Evolutionary conservation across 2,888 invertebrate genomes (phyloP).

Genomic region (Drosophila colorata): DNA sequence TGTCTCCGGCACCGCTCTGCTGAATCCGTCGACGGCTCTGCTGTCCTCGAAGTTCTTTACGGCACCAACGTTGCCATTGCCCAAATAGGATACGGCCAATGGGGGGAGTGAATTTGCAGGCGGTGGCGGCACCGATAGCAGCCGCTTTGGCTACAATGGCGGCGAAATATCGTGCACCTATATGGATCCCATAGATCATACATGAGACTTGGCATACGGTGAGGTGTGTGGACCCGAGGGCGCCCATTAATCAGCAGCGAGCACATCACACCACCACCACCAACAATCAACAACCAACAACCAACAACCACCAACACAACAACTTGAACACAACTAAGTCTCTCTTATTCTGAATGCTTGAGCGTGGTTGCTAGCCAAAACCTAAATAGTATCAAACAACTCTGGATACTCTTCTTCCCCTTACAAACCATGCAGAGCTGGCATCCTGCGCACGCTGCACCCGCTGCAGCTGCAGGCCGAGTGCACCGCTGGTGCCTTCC

Average conservation of each 20-base stretch:
- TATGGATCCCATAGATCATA: constrained; percentile 83
- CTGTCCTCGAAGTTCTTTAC: constrained; percentile 85
- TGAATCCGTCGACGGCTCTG: constrained; percentile 84
- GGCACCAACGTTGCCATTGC: constrained; percentile 84
- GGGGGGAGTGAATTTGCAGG: constrained; percentile 78
- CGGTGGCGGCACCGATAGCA: constrained; percentile 48
- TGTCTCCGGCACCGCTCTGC: constrained; percentile 62
- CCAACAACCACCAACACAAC: constrained; percentile 30
- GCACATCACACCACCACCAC: constrained; percentile 44
- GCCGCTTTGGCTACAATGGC: constrained; percentile 79
- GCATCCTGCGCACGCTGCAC: constrained; percentile 88
- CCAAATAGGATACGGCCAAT: constrained; percentile 85
- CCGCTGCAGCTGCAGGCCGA: constrained; percentile 87
- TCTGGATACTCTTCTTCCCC: constrained; percentile 70
- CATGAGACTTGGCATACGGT: constrained; percentile 81
- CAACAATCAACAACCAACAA: constrained; percentile 19
- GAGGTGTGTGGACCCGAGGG: constrained; percentile 78
- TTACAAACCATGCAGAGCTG: constrained; percentile 73
- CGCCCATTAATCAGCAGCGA: constrained; percentile 54
- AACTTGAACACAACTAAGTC: constrained; percentile 68
- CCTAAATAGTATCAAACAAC: constrained; percentile 52
- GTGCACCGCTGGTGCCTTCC: constrained; percentile 81
- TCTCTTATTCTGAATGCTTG: constrained; percentile 60
- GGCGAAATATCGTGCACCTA: constrained; percentile 83
- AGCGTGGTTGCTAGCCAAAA: constrained; percentile 64